A percentile compares a stretch with the other conserved stretches of the same genome.
These are phyloP conservation scores for Burhinus oedicnemus DNA, from an alignment of 2,113 vertebrate genomes.

Conservation along the genomic window DNA sequence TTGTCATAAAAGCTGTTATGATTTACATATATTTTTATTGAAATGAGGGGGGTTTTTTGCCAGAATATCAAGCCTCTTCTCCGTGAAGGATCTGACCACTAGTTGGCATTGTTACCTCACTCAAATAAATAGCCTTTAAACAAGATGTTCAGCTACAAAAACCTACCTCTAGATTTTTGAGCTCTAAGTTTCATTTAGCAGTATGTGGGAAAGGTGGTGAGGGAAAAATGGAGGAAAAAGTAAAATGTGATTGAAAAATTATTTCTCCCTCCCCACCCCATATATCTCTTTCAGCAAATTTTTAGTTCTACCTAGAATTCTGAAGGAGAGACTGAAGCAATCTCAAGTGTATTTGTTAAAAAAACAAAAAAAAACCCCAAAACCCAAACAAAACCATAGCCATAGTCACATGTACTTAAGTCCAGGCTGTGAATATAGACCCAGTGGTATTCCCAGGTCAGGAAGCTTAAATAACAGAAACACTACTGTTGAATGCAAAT, in stretches of 20 bases:
- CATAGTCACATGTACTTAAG: not conserved
- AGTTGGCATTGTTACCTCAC: slow-evolving; percentile 54
- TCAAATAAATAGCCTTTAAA: not conserved
- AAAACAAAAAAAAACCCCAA: not conserved
- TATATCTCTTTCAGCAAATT: not conserved
- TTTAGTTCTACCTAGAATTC: not conserved
- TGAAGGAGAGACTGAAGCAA: not conserved
- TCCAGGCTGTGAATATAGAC: not conserved
- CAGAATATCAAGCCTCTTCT: not conserved
- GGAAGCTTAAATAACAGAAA: not conserved
- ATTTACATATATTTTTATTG: not conserved
- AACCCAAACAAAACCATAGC: not conserved
- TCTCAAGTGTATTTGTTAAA: not conserved
- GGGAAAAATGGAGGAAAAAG: not conserved
- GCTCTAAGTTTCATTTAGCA: not conserved
- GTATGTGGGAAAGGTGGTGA: not conserved
- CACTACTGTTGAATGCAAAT: not conserved
- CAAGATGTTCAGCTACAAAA: not conserved
- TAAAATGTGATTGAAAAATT: not conserved
- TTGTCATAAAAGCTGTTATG: not conserved
- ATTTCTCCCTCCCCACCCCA: not conserved
- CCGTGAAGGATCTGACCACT: not conserved
- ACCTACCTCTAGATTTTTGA: not conserved
- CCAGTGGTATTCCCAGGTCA: not conserved
- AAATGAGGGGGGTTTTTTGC: not conserved